These are phyloP conservation scores for Pteropus alecto DNA, from an alignment of 2,113 vertebrate genomes.

Conservation along the genomic window DNA sequence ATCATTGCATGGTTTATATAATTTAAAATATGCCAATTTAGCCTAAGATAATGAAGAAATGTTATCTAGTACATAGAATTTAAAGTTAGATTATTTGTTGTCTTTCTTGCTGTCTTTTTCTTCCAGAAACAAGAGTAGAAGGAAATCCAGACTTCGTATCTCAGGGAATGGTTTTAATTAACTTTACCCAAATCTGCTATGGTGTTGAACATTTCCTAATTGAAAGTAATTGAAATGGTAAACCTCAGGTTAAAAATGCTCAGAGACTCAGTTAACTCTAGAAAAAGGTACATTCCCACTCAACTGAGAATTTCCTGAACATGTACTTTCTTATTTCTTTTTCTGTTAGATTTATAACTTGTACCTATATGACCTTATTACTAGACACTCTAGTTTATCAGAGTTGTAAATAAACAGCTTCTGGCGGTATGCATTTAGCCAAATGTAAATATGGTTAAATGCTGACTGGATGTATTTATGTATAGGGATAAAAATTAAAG, in stretches of 20 bases:
- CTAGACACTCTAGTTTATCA: slow-evolving; percentile 28
- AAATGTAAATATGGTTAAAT: slow-evolving; percentile 50
- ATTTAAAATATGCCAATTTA: slow-evolving; percentile 62
- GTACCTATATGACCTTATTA: slow-evolving; percentile 10
- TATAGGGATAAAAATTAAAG: slow-evolving; percentile 10
- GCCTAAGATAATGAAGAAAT: slow-evolving; percentile 55
- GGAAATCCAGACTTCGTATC: slow-evolving; percentile 75
- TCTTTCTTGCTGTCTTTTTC: slow-evolving; percentile 55
- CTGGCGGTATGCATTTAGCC: not conserved
- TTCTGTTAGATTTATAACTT: slow-evolving; percentile 45
- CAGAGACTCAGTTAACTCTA: not conserved
- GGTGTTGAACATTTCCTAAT: slow-evolving; percentile 49
- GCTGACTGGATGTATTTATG: not conserved
- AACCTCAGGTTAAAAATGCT: slow-evolving; percentile 51
- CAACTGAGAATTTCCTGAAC: not conserved
- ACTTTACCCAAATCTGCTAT: slow-evolving; percentile 29
- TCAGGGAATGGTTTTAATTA: slow-evolving; percentile 78
- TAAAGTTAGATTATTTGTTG: slow-evolving; percentile 73
- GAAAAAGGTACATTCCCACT: slow-evolving; percentile 23
- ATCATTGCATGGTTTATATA: not conserved
- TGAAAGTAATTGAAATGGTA: slow-evolving; percentile 53
- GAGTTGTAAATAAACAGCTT: slow-evolving; percentile 62
- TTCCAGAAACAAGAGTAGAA: slow-evolving; percentile 79
- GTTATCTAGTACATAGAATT: slow-evolving; percentile 75
- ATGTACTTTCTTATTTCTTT: slow-evolving; percentile 36